Base-by-base conservation (phyloP, 2,888 invertebrate species). In the Eugnorisma glareosa region DNA sequence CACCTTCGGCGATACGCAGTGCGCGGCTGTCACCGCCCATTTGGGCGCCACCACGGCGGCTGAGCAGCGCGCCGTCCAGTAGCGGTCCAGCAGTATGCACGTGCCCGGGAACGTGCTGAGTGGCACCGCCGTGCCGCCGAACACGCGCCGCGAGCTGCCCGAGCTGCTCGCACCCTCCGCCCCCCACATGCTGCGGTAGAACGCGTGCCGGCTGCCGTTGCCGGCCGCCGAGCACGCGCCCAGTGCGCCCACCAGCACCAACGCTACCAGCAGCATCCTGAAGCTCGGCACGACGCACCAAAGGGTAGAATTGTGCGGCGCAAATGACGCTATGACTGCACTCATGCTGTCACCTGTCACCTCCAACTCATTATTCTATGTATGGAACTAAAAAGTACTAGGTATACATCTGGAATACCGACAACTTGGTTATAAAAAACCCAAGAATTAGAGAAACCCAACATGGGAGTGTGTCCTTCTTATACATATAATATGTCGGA, bases 1-100 rank as follows among this genome's bases (percentile, higher is more conserved):
- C 73, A 95, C 67, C 61, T 82, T 85, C 66, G 94, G 85, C 28
- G 92, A 75, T 24, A 94, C 91, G 90, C 96, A 96, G 91, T 96
- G 96, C 61, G 94, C 96, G 40, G 96, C 96, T 43, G 96, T 96
- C 74, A 96, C 91, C 89, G 86, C 95, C 96, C 96, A 96, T 88
- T 92, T 92, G 81, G 90, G 70, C 68, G 93, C 85, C 82, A 96
- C 81, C 81, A 94, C 92, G 15, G 94, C 81, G 79, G 87, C 94
- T 69, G 95, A 93, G 91, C 96, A 96, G 67, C 93, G 91, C 89
- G 92, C 77, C n/a, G 77, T 35, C 92, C 93, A 91, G 89, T 91
- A 92, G 61, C 93, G 93, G 90, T 95, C 95, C 61, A 94, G 86
- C 83, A 96, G 90, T 78, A 92, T 93, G 87, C 94, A 93, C 74